Evolutionary conservation across 1,140 invertebrate genomes (phyloP).

Genomic region (Papilio polyxenes): DNA sequence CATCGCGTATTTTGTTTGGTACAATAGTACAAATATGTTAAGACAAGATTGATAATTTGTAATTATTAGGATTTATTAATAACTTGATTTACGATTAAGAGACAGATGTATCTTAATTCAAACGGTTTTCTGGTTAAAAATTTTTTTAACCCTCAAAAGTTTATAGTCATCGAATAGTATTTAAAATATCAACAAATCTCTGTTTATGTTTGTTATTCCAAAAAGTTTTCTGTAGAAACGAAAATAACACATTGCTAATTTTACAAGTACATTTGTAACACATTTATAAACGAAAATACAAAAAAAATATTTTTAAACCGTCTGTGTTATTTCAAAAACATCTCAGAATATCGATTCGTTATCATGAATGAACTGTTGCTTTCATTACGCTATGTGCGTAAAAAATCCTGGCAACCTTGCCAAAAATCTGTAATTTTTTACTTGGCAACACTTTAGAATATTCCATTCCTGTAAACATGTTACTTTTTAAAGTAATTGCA

Average conservation of each 20-base stretch:
- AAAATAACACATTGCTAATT: conserved; percentile 20
- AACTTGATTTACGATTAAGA: too few relatives aligned
- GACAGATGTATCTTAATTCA: too few relatives aligned
- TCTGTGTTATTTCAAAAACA: conserved; percentile 31
- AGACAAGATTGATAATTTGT: not conserved
- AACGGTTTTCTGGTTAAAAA: too few relatives aligned
- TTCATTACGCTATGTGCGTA: conserved; percentile 52
- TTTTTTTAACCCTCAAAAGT: too few relatives aligned
- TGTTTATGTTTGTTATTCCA: not conserved
- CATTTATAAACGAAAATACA: not conserved
- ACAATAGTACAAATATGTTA: not conserved
- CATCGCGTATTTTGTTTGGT: not conserved
- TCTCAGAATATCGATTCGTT: conserved; percentile 9
- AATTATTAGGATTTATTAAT: too few relatives aligned
- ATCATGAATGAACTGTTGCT: conserved; percentile 45
- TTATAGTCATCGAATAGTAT: too few relatives aligned
- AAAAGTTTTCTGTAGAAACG: not conserved
- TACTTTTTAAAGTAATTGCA: conserved; percentile 24
- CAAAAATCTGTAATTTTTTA: conserved; percentile 55
- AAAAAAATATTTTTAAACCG: conserved; percentile 13
- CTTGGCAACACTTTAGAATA: conserved; percentile 49
- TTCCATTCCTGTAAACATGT: conserved; percentile 37
- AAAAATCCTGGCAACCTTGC: conserved; percentile 52
- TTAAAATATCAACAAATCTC: not conserved
- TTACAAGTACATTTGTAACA: conserved; percentile 5